Evolutionary conservation across 2,888 invertebrate species (phyloP), one percentile per base, ranked within the genome.

Genomic region (Polydrusus cervinus): DNA sequence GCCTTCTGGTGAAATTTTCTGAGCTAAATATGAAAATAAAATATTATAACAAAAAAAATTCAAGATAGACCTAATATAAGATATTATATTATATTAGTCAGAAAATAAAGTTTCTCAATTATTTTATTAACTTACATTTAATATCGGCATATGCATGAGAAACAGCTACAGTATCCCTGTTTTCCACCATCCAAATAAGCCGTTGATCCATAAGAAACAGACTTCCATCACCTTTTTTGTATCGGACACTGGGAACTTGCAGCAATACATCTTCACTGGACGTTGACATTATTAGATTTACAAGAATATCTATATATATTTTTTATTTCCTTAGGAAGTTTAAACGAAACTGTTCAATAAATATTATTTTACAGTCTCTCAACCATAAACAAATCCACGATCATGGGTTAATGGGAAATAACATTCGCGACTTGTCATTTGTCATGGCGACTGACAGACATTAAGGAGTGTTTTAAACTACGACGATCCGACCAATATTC

Each of bases 1-100:
- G 30, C 97, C 97, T 82, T 94, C 97, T 0, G 99, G 98, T 30
- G 96, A 96, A 82, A 99, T 98, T 89, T 98, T 97, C 90, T 99
- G 99, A 71, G 87, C 87, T 87, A 79, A 60, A 85, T 77, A 62
- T 67, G 60, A 47, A 77, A 18, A 9, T 11, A 30, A 3, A 34
- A 34, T 34, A 1, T 34, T 34, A 65, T 38, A n/a, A 14, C 6
- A 60, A 43, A 13, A 14, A 1, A 30, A 30, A 25, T 60, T 20
- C 20, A 30, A 30, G 30, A n/a, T n/a, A n/a, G n/a, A n/a, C n/a
- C n/a, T n/a, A 5, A 30, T 7, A 30, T 30, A 7, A 30, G 3
- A 30, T 7, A 30, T 30, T 7, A 30, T 5, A 7, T 3, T 5
- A 30, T 30, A 7, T 3, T 5, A 30, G 30, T 30, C 3, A 30